Percentiles rank a stretch among this genome's conserved stretches.
Evolutionary conservation across 2,888 invertebrate genomes (phyloP).

Genomic region (Palloptera scutellata): DNA sequence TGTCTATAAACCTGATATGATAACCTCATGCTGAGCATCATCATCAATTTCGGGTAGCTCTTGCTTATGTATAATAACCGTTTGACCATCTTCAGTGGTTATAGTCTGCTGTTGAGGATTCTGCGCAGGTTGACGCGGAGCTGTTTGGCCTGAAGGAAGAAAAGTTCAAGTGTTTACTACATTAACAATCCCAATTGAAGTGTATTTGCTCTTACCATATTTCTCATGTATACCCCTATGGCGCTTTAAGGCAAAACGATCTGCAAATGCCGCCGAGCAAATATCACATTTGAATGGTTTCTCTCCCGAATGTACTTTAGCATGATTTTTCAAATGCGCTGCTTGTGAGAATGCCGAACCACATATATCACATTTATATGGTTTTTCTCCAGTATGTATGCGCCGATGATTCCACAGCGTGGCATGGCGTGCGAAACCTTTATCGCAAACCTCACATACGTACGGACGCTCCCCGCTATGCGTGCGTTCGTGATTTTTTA

Average conservation of each 20-base stretch:
- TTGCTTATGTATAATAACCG: slow-evolving; percentile 61
- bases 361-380: slow-evolving; percentile 80
- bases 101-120: slow-evolving; percentile 39
- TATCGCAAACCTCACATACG: slow-evolving; percentile 88
- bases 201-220: slow-evolving; percentile 69
- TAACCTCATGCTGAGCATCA: slow-evolving; percentile 62
- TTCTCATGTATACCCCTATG: slow-evolving; percentile 89
- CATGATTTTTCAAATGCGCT: slow-evolving; percentile 87
- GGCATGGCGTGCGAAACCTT: slow-evolving; percentile 87
- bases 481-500: slow-evolving; percentile 88
- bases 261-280: slow-evolving; percentile 85
- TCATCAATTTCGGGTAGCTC: slow-evolving; percentile 63
- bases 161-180: neutral
- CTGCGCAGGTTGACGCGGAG: slow-evolving; percentile 59
- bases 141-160: slow-evolving; percentile 56
- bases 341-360: slow-evolving; percentile 92
- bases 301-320: slow-evolving; percentile 83
- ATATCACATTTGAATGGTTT: slow-evolving; percentile 85
- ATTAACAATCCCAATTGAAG: neutral
- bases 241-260: slow-evolving; percentile 85
- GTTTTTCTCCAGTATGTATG: slow-evolving; percentile 78
- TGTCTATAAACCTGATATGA: slow-evolving; percentile 63
- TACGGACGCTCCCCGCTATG: slow-evolving; percentile 89
- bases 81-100: slow-evolving; percentile 43
- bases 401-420: slow-evolving; percentile 89